These are phyloP conservation scores for Pachyramphus minor DNA, from an alignment of 2,113 vertebrate species.

Conservation along the genomic window DNA sequence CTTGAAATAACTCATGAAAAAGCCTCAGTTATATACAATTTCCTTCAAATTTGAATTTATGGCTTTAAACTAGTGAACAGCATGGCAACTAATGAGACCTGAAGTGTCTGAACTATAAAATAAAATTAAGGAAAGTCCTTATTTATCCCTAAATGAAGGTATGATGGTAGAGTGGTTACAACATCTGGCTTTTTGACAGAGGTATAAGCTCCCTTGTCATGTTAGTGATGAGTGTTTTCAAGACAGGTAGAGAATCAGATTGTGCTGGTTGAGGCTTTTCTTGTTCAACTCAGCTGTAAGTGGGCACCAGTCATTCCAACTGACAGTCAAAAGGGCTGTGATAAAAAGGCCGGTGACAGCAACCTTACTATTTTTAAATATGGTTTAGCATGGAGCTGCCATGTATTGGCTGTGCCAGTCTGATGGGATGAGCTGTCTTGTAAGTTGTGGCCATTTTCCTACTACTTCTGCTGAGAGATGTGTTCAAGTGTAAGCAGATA, in stretches of 20 bases:
- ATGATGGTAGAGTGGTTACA: neutral
- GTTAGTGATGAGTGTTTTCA: neutral
- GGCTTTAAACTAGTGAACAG: neutral
- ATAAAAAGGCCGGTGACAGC: neutral
- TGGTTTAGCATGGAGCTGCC: neutral
- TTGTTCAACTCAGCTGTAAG: neutral
- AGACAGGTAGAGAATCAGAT: neutral
- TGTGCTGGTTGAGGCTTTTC: neutral
- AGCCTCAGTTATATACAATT: neutral
- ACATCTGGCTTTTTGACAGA: neutral
- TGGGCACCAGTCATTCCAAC: neutral
- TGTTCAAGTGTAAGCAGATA: neutral
- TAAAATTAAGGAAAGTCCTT: neutral
- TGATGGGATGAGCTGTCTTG: neutral
- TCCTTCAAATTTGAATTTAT: neutral
- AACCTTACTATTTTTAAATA: neutral
- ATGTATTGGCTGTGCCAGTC: neutral
- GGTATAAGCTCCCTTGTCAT: neutral
- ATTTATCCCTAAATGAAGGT: neutral
- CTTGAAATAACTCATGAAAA: neutral
- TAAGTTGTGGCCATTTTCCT: neutral
- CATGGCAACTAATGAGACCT: neutral
- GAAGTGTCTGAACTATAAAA: neutral
- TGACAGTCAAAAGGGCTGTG: neutral
- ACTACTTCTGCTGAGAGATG: neutral